Conservation (phyloP, 2,888 invertebrate genomes). For the Acrocyrtus sp. region DNA sequence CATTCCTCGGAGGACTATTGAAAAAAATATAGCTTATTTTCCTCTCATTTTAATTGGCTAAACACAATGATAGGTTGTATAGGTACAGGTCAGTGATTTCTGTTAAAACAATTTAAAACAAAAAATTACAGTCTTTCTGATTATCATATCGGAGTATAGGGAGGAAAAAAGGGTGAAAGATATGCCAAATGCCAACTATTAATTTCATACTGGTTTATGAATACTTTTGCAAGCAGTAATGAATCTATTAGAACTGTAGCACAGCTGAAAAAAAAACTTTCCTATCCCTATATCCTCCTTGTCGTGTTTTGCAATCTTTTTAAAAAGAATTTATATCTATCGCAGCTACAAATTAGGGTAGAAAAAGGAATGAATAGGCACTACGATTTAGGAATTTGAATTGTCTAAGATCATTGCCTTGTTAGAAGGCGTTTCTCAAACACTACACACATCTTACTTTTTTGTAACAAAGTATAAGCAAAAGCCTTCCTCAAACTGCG, state of each 20-base stretch:
- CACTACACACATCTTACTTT: neutral
- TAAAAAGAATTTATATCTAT: neutral
- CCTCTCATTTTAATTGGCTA: slow-evolving; percentile 3
- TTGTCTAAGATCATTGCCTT: neutral
- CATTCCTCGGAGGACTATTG: too few relatives aligned
- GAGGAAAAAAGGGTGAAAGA: slow-evolving; percentile 1
- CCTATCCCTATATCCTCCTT: neutral
- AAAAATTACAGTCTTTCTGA: neutral
- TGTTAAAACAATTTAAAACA: slow-evolving; percentile 20
- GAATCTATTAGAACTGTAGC: slow-evolving; percentile 39
- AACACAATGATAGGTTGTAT: slow-evolving; percentile 35
- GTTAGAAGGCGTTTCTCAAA: neutral
- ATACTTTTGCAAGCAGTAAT: slow-evolving; percentile 30
- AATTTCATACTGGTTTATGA: slow-evolving; percentile 33
- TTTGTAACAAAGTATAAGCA: neutral
- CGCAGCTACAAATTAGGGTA: neutral
- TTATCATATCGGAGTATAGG: neutral
- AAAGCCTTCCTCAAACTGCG: slow-evolving; percentile 35
- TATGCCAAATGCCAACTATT: slow-evolving; percentile 15
- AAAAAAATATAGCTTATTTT: too few relatives aligned
- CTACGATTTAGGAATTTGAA: neutral
- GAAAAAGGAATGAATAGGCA: neutral
- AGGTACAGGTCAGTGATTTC: slow-evolving; percentile 51
- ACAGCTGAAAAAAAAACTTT: neutral
- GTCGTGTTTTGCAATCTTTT: neutral